Evolutionary conservation across 2,888 invertebrate genomes (phyloP), one percentile per base, ranked within the genome.

Genomic region (Hydriomena furcata): DNA sequence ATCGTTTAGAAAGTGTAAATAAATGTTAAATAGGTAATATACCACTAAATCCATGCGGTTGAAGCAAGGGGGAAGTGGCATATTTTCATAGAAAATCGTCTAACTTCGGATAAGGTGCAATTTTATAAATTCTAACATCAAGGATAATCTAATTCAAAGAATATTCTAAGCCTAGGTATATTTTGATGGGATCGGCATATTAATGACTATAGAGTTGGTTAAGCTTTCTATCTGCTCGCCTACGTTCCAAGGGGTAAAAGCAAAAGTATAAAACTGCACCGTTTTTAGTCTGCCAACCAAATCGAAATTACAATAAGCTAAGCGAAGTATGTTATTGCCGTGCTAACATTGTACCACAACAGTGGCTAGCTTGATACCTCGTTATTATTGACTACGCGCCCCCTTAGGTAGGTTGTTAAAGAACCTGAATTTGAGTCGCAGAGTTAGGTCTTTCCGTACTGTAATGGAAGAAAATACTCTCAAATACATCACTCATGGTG

Each of bases 391-490:
- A 92, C 95, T 95, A 93, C 95, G 93, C 91, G 95, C 94, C 85
- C 93, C 93, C 94, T 96, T 95, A 93, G 95, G 95, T 91, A 95
- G 93, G 92, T 94, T 94, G 94, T 96, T 96, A 95, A 97, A 97
- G 95, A 96, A 96, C 94, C 96, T 94, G 95, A 96, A 97, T 93
- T 95, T 95, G 92, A 96, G 95, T 93, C 96, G 95, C 94, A 96
- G 95, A 92, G 95, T 95, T 94, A 96, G 94, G 93, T 97, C 96
- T 96, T 97, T 97, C 94, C 96, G 95, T 95, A 97, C 96, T 96
- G 95, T 87, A 93, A 93, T 91, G 91, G 91, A 92, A 91, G 86
- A 72, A 82, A 83, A 57, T 68, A 78, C 69, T 75, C 74, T 83
- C 69, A 79, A 81, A 78, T 79, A 76, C 70, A 72, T 60, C 65